Conservation (phyloP, 2,888 invertebrate species). For the Melinaea menophilus region DNA sequence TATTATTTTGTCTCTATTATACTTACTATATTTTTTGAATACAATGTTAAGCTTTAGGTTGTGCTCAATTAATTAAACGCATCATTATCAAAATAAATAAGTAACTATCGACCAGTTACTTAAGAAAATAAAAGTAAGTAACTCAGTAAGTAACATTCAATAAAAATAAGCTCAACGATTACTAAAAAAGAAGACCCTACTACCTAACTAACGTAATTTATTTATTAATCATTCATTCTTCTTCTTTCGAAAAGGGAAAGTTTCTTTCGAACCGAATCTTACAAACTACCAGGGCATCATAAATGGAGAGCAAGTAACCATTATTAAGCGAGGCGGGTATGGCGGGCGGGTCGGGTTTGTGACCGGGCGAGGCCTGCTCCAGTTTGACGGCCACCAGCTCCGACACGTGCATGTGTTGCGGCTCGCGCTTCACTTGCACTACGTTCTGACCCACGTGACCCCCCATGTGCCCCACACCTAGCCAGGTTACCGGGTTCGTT, state of each 20-base stretch:
- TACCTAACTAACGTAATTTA: background rate
- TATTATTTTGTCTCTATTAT: too few species aligned
- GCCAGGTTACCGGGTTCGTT: slow-evolving; percentile 83
- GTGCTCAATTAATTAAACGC: too few species aligned
- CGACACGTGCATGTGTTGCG: slow-evolving; percentile 76
- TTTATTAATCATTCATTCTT: too few species aligned
- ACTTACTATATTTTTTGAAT: too few species aligned
- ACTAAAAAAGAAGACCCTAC: too few species aligned
- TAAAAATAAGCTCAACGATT: too few species aligned
- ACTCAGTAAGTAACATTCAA: too few species aligned
- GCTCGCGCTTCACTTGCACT: slow-evolving; percentile 83
- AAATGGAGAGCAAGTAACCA: slow-evolving; percentile 43
- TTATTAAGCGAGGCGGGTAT: slow-evolving; percentile 70
- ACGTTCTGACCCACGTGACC: slow-evolving; percentile 55
- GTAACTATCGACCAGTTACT: too few species aligned
- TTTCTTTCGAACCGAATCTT: slow-evolving; percentile 22
- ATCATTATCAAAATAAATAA: too few species aligned
- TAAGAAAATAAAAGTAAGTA: too few species aligned
- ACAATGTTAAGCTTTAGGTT: too few species aligned
- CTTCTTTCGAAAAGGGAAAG: slow-evolving; percentile 13
- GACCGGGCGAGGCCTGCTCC: slow-evolving; percentile 82
- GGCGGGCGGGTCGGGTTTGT: slow-evolving; percentile 71
- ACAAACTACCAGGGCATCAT: slow-evolving; percentile 26
- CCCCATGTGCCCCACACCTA: slow-evolving; percentile 47
- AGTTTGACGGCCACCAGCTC: slow-evolving; percentile 80